Conservation (phyloP, 2,797 vertebrate species). For the Kryptolebias ocellatus region DNA sequence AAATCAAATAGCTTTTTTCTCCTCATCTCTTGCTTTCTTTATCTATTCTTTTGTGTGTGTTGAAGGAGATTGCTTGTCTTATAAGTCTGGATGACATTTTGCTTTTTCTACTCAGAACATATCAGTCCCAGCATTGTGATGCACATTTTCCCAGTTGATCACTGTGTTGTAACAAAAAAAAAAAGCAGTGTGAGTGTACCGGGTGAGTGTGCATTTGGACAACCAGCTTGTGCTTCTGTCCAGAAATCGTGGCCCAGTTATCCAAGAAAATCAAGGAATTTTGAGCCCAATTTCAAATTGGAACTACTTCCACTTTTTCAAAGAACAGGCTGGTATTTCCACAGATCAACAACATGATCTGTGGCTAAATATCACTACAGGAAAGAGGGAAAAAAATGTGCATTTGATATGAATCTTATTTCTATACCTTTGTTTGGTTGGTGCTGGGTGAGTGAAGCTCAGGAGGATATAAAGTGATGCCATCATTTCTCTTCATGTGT, state of each 20-base stretch:
- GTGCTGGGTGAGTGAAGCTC: background rate
- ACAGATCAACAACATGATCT: background rate
- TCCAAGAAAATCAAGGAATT: background rate
- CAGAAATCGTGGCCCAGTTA: background rate
- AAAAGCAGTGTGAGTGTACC: too few relatives aligned
- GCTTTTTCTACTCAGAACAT: too few relatives aligned
- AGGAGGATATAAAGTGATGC: background rate
- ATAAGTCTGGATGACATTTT: too few relatives aligned
- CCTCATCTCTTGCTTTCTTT: background rate
- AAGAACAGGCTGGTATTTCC: too few relatives aligned
- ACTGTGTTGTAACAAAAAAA: too few relatives aligned
- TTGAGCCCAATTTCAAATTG: background rate
- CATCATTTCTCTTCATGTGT: background rate
- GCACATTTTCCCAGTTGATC: background rate
- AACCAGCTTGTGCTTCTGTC: too few relatives aligned
- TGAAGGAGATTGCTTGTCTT: too few relatives aligned
- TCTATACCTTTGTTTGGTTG: background rate
- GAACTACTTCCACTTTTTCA: background rate
- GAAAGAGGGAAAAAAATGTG: background rate
- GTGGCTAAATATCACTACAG: too few relatives aligned
- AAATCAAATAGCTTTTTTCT: background rate
- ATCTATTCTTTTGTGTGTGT: too few relatives aligned
- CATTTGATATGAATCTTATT: background rate
- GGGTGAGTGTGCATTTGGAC: too few relatives aligned
- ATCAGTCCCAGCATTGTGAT: background rate